phyloP scores from a whole-genome alignment of 1,140 invertebrate species.

The Lasaia peninsularis region DNA sequence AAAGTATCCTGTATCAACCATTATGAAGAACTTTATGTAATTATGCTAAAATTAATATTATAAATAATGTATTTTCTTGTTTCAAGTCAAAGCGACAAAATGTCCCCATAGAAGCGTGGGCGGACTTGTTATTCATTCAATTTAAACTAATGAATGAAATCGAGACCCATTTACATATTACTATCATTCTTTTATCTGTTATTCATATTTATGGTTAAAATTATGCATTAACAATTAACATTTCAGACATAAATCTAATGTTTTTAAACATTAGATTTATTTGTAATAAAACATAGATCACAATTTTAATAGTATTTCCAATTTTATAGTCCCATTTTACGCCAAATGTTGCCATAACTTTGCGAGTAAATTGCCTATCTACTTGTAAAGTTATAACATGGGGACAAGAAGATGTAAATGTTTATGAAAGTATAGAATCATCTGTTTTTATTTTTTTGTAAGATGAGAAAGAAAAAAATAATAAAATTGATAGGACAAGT shows the following conservation, averaged over 20 bases:
- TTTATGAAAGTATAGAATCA: too few relatives aligned
- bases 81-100: background rate
- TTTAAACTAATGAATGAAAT: slow-evolving; percentile 26
- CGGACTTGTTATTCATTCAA: slow-evolving; percentile 27
- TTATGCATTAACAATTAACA: background rate
- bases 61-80: background rate
- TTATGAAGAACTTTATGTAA: background rate
- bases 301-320: background rate
- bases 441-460: too few relatives aligned
- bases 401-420: too few relatives aligned
- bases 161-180: background rate
- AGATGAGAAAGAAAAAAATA: too few relatives aligned
- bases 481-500: too few relatives aligned
- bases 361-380: too few relatives aligned
- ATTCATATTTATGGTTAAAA: background rate
- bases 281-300: background rate
- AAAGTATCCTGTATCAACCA: too few relatives aligned
- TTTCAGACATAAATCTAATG: background rate
- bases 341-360: too few relatives aligned
- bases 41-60: background rate
- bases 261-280: background rate
- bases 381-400: too few relatives aligned
- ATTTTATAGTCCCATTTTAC: too few relatives aligned
- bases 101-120: slow-evolving; percentile 14
- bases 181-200: slow-evolving; percentile 6